A percentile compares a stretch with the other conserved stretches of the same genome.
Conservation (phyloP, 2,888 invertebrate species). For the Ochropleura plecta region DNA sequence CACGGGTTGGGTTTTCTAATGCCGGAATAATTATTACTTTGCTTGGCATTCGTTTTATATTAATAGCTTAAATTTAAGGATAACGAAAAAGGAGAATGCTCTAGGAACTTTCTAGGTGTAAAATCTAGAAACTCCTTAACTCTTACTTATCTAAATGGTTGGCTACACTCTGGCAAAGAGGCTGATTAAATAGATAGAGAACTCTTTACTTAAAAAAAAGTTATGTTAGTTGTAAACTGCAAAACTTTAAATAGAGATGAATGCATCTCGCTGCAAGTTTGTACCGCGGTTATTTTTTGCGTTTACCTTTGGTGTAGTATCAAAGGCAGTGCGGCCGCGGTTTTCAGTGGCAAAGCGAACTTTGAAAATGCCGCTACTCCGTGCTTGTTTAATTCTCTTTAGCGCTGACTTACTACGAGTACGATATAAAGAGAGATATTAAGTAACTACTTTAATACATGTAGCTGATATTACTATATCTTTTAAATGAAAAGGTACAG, state of each 20-base stretch:
- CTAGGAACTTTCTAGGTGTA: background rate
- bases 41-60: background rate
- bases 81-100: slow-evolving; percentile 1
- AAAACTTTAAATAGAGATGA: slow-evolving; percentile 51
- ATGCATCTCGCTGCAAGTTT: slow-evolving; percentile 40
- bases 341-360: slow-evolving; percentile 37
- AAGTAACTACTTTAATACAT: slow-evolving; percentile 21
- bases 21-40: slow-evolving; percentile 9
- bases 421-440: slow-evolving; percentile 15
- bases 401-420: background rate
- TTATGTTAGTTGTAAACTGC: slow-evolving; percentile 47
- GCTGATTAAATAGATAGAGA: slow-evolving; percentile 52
- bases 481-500: slow-evolving; percentile 15
- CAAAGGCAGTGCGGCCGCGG: slow-evolving; percentile 54
- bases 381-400: slow-evolving; percentile 48
- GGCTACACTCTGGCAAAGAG: slow-evolving; percentile 17
- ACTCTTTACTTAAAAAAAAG: slow-evolving; percentile 44
- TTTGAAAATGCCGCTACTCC: slow-evolving; percentile 45
- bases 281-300: slow-evolving; percentile 44
- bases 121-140: slow-evolving; percentile 30
- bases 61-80: background rate
- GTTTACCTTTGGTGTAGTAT: slow-evolving; percentile 45
- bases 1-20: slow-evolving; percentile 43
- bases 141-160: slow-evolving; percentile 48
- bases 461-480: slow-evolving; percentile 1